Evolutionary conservation across 2,888 invertebrate genomes (phyloP).

Genomic region (Limulus polyphemus): DNA sequence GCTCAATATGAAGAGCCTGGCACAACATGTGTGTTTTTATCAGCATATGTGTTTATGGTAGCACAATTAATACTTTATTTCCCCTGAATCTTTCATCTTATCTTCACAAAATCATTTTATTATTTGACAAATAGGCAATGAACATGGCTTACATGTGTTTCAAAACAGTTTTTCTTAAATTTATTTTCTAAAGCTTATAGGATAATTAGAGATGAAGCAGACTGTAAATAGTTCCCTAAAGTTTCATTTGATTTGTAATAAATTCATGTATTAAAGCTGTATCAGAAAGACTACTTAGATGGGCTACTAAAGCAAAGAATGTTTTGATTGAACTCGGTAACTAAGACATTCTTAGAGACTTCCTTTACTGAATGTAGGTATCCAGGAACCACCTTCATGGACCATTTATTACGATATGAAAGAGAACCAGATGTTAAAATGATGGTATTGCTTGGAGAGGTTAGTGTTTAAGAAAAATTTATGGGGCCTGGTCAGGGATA

Average conservation of each 20-base stretch:
- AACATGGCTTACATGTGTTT: too few species aligned
- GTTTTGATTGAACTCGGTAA: background rate
- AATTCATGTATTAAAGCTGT: too few species aligned
- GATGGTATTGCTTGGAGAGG: slow-evolving; percentile 90
- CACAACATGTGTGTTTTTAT: background rate
- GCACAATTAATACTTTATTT: background rate
- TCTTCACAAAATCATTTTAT: too few species aligned
- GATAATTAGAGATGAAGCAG: too few species aligned
- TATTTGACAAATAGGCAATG: too few species aligned
- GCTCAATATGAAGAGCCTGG: too few species aligned
- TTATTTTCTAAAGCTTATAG: background rate
- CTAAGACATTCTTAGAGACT: background rate
- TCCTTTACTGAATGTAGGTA: slow-evolving; percentile 47
- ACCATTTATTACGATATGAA: slow-evolving; percentile 76
- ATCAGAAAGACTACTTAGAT: too few species aligned
- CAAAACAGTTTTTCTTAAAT: too few species aligned
- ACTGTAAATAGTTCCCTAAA: background rate
- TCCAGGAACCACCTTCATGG: slow-evolving; percentile 96
- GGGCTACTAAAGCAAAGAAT: too few species aligned
- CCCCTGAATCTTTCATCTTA: too few species aligned
- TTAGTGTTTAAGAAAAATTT: slow-evolving; percentile 34
- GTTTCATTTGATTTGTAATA: too few species aligned
- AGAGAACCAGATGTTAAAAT: slow-evolving; percentile 64
- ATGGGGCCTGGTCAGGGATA: too few species aligned
- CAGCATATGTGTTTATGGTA: background rate